Conservation (phyloP, 2,797 vertebrate species). For the Trachops cirrhosus region DNA sequence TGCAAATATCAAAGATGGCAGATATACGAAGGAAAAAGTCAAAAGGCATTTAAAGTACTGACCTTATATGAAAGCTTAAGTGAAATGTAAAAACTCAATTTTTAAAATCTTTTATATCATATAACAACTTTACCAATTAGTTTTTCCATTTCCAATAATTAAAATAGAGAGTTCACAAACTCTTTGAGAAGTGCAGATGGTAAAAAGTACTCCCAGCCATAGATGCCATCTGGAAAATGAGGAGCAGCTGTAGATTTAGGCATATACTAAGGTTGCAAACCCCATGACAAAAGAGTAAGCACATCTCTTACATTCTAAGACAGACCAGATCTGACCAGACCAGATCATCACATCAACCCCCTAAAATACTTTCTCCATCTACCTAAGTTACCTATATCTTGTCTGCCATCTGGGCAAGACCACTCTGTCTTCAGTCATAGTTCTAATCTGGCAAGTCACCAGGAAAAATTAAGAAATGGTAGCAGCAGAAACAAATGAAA, state of each 20-base stretch:
- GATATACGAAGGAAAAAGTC: conserved; percentile 53
- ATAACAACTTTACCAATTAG: conserved; percentile 76
- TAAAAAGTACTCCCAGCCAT: conserved; percentile 80
- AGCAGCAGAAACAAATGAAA: conserved; percentile 77
- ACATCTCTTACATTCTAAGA: conserved; percentile 51
- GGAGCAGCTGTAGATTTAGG: conserved; percentile 78
- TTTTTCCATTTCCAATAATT: conserved; percentile 78
- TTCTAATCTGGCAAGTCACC: conserved; percentile 75
- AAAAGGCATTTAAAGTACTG: conserved; percentile 37
- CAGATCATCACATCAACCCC: not conserved
- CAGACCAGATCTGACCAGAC: conserved; percentile 45
- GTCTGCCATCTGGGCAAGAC: conserved; percentile 39
- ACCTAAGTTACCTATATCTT: conserved; percentile 47
- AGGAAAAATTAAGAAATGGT: conserved; percentile 72
- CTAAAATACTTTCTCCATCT: conserved; percentile 25
- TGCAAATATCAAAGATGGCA: conserved; percentile 47
- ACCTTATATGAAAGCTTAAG: conserved; percentile 53
- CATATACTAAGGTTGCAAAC: conserved; percentile 77
- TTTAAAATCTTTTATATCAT: conserved; percentile 61
- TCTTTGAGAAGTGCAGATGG: conserved; percentile 79
- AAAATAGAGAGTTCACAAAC: conserved; percentile 78
- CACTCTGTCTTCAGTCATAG: conserved; percentile 64
- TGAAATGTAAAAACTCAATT: conserved; percentile 50
- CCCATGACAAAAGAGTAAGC: conserved; percentile 71
- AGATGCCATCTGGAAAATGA: conserved; percentile 78